Percentiles rank a stretch among this genome's conserved stretches.
Evolutionary conservation across 2,888 invertebrate genomes (phyloP).

Genomic region (Tachina grossa): DNA sequence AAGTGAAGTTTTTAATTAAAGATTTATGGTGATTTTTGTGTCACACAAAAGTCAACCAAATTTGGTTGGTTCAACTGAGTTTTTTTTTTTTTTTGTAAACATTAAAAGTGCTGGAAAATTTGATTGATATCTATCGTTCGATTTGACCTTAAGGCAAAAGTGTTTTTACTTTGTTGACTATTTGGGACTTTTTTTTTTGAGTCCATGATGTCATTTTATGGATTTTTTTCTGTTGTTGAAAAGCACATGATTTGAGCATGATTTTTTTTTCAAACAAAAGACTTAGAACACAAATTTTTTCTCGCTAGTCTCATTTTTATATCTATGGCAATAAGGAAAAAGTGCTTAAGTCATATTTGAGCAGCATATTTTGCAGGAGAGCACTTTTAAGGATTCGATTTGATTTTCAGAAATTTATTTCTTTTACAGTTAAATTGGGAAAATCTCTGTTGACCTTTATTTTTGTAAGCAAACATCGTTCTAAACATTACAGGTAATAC

Average conservation of each 20-base stretch:
- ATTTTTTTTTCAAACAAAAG: neutral
- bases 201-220: slow-evolving; percentile 11
- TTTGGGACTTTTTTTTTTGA: neutral
- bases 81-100: neutral
- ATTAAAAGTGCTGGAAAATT: neutral
- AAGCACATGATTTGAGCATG: too few species aligned
- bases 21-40: slow-evolving; percentile 18
- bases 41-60: slow-evolving; percentile 16
- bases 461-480: too few species aligned
- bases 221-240: neutral
- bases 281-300: neutral
- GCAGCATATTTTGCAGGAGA: too few species aligned
- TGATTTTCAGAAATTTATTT: too few species aligned
- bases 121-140: neutral
- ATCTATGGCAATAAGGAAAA: too few species aligned
- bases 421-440: too few species aligned
- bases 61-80: neutral
- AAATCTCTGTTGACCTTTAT: too few species aligned
- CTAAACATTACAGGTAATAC: too few species aligned
- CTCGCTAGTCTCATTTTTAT: too few species aligned
- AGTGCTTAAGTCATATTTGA: too few species aligned
- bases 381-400: too few species aligned
- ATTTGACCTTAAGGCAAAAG: slow-evolving; percentile 1
- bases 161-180: neutral
- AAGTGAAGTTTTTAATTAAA: slow-evolving; percentile 34